Evolutionary conservation across 1,140 invertebrate species (phyloP).

Genomic region (Magallana angulata): DNA sequence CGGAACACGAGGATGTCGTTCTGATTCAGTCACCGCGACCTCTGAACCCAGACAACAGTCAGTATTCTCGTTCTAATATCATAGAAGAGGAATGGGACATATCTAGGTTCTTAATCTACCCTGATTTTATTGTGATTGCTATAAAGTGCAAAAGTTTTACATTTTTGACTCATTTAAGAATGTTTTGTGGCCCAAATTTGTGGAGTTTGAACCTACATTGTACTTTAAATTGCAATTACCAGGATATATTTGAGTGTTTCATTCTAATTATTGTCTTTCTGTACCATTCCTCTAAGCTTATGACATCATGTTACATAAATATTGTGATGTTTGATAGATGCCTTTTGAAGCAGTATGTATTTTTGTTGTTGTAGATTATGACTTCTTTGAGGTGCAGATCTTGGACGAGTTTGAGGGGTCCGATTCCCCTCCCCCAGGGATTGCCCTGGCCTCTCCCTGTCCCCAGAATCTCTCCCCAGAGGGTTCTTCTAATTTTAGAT

Average conservation of each 20-base stretch:
- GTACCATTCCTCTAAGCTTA: too few relatives aligned
- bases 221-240: too few relatives aligned
- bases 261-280: too few relatives aligned
- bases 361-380: conserved; percentile 63
- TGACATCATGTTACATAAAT: too few relatives aligned
- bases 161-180: too few relatives aligned
- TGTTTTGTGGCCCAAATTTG: too few relatives aligned
- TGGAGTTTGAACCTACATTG: too few relatives aligned
- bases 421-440: conserved; percentile 65
- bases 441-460: conserved; percentile 74
- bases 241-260: too few relatives aligned
- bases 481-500: conserved; percentile 70
- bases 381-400: conserved; percentile 76
- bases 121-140: neutral
- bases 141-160: too few relatives aligned
- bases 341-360: neutral
- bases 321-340: too few relatives aligned
- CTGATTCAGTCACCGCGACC: conserved; percentile 40
- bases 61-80: neutral
- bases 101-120: neutral
- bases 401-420: conserved; percentile 68
- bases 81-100: neutral
- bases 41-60: neutral
- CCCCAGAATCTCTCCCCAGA: conserved; percentile 68
- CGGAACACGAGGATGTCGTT: conserved; percentile 44